Evolutionary conservation across 2,797 vertebrate genomes (phyloP).

Genomic region (Megaceryle alcyon): DNA sequence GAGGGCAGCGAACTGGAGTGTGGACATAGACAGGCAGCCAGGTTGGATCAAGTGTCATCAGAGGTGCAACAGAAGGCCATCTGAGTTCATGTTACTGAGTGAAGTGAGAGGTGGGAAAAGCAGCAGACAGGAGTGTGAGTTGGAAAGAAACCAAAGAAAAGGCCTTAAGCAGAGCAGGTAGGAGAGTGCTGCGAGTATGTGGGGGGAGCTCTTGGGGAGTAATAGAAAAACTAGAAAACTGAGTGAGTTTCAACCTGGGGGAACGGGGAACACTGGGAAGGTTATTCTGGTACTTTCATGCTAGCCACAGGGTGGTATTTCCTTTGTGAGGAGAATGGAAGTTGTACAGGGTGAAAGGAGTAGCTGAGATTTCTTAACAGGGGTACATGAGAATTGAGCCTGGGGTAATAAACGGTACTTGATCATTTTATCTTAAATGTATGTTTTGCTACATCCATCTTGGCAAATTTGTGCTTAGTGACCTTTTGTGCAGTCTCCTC

Average conservation of each 20-base stretch:
- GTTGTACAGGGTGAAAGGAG: background rate
- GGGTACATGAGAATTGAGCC: background rate
- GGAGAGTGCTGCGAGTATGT: background rate
- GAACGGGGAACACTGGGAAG: background rate
- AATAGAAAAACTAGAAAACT: background rate
- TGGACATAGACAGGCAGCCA: background rate
- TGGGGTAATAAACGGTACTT: background rate
- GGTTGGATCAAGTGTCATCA: background rate
- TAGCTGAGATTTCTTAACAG: background rate
- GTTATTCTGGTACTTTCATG: background rate
- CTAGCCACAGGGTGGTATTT: background rate
- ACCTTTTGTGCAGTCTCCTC: background rate
- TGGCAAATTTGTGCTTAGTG: background rate
- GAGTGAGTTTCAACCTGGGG: background rate
- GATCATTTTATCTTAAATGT: background rate
- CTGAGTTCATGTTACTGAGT: background rate
- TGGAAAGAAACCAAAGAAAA: background rate
- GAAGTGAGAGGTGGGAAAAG: background rate
- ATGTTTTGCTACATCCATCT: background rate
- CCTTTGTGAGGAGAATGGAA: background rate
- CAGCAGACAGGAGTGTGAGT: background rate
- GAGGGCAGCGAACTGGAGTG: background rate
- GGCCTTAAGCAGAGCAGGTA: background rate
- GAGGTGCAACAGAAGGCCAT: background rate
- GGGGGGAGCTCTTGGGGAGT: background rate